Conservation (phyloP, 2,113 vertebrate species). For the Columbina picui region DNA sequence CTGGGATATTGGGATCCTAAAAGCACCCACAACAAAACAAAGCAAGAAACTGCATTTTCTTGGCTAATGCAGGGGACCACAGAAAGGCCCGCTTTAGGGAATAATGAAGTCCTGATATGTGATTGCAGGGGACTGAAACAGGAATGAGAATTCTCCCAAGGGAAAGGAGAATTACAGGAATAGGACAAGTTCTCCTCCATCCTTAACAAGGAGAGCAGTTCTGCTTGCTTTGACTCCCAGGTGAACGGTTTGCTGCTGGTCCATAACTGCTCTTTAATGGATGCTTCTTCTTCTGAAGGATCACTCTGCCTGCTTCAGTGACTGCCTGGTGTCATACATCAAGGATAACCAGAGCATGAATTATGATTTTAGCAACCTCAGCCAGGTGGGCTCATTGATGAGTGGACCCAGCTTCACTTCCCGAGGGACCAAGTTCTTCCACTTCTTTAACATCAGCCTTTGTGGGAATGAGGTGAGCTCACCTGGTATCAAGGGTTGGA, state of each 20-base stretch:
- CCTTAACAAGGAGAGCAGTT: neutral
- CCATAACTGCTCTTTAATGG: neutral
- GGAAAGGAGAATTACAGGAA: neutral
- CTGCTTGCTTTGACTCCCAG: neutral
- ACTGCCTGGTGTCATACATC: conserved; percentile 85
- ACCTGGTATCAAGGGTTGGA: neutral
- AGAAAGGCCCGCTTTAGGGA: neutral
- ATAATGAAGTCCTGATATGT: neutral
- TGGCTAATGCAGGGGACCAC: neutral
- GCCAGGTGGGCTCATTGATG: conserved; percentile 84
- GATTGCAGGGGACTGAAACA: neutral
- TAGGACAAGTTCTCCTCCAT: neutral
- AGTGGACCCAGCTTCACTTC: conserved; percentile 96
- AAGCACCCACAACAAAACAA: neutral
- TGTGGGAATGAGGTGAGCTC: conserved; percentile 90
- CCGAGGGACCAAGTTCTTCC: conserved; percentile 96
- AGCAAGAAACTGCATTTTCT: neutral
- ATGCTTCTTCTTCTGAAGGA: conserved; percentile 78
- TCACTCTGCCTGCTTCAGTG: conserved; percentile 90
- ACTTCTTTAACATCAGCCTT: conserved; percentile 95
- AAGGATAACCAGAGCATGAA: conserved; percentile 85
- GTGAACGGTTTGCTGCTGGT: neutral
- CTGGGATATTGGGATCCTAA: neutral
- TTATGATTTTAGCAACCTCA: conserved; percentile 88
- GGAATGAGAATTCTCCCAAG: neutral